Evolutionary conservation across 2,888 invertebrate genomes (phyloP), one percentile per base, ranked within the genome.

Genomic region (Abscondita cerata): DNA sequence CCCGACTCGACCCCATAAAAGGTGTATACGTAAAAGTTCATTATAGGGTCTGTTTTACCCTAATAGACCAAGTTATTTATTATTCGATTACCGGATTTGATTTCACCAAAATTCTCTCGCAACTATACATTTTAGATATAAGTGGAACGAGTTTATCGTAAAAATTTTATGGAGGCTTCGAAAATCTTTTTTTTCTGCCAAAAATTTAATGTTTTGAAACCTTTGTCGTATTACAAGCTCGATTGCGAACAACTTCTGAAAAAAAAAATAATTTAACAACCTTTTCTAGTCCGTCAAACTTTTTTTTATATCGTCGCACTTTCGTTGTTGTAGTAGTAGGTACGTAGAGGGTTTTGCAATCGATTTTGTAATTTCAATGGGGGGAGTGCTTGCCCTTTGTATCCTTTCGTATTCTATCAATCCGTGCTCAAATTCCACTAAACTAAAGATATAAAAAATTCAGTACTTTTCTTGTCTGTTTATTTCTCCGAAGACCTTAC

Each of bases 261-360:
- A n/a, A 70, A 64, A 68, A 68, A 73, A 73, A 72, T 72, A 72
- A 73, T 72, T 71, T 68, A 66, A 68, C 66, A 64, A 44, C 44
- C 16, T 69, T 64, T 62, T 67, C 65, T 65, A 65, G 62, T 40
- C 65, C 69, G 64, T 68, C 67, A 67, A 58, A 65, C 61, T 58
- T 67, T 65, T 68, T 68, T 68, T 41, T 41, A 11, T 4, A 68
- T 67, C 66, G 66, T 62, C 59, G 62, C 58, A 53, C 63, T 69
- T 25, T 68, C 66, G 68, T 70, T 70, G 69, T 69, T 66, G 66
- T n/a, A n/a, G n/a, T n/a, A n/a, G n/a, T n/a, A n/a, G n/a, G n/a
- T 65, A 68, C 57, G 66, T 64, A 66, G 62, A 52, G 56, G 65
- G 68, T 66, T 59, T n/a, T 61, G 61, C 59, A 65, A 72, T 72